Evolutionary conservation across 2,113 vertebrate genomes (phyloP), one percentile per base, ranked within the genome.

Genomic region (Vulpes lagopus): DNA sequence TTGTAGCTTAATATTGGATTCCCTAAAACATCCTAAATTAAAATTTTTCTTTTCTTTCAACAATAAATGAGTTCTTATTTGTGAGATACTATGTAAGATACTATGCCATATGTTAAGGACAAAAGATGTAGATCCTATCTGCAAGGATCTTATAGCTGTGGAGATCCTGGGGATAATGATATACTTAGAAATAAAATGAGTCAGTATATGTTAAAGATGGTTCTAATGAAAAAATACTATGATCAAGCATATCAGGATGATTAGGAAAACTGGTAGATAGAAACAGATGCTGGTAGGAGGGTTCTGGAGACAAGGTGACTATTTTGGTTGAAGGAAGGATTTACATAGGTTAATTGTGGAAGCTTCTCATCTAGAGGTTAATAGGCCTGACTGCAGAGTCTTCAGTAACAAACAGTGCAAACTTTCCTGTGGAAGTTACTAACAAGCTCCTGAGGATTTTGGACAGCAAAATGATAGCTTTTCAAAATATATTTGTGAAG

Each of bases 41-140:
- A 59, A 35, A 30, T 49, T 95, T 91, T 97, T 67, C 1, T 81
- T 85, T 78, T 91, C 84, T 10, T 93, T 94, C 53, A 78, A 82
- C 27, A 84, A 51, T 20, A 74, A 69, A 62, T 96, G 65, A 94
- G 49, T 69, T 16, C 49, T 25, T 87, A n/a, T 22, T 51, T 82
- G 57, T 43, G 43, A 89, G 16, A 59, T 59, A 20, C 2, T 64
- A 3, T 64, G 23, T 23, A 85, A 96, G 32, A 69, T 15, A 14
- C 38, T 78, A 22, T 81, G 35, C 8, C 27, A 30, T 82, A 10
- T 49, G 22, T 81, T 88, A 78, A 94, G 38, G 49, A 67, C 14
- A 73, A 94, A 78, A 76, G 59, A 76, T 4, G 20, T 2, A 83
- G 19, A 35, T 90, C 3, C 4, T 53, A 22, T 11, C 94, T 71